Base-by-base conservation (phyloP, 2,113 vertebrate genomes). In the Bettongia penicillata region DNA sequence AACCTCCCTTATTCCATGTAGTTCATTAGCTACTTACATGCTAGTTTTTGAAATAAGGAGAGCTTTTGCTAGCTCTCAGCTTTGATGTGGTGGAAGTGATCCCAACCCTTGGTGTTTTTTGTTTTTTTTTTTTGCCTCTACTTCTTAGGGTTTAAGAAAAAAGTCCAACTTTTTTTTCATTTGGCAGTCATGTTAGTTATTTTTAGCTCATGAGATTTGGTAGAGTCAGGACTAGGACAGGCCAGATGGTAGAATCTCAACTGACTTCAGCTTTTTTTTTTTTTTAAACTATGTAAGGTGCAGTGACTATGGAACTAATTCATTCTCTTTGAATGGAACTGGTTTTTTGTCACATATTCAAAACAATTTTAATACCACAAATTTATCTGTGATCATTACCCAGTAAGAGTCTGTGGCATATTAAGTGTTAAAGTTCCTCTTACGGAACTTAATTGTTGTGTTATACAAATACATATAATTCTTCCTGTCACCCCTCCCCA, bases 1-100 rank as follows among this genome's bases (percentile, higher is more conserved):
- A 95, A 91, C 92, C 95, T 97, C 77, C 97, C 93, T 97, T 98
- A 96, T 95, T 97, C 96, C 93, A 96, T 97, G 0, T 96, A 93
- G 96, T 95, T 95, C 23, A 91, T 93, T 48, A 53, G 92, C 49
- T 90, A 26, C 90, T 93, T 92, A 55, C 43, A 49, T 55, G 91
- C 37, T 97, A 91, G 53, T 95, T 52, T 96, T 97, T 93, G 61
- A 53, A 48, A 31, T 52, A 26, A 51, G 50, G 37, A 93, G n/a
- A 90, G 51, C 91, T 95, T 37, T 92, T 1, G 49, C 22, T 84
- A 2, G n/a, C 68, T 16, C n/a, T 43, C 68, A 43, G n/a, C 16
- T 84, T 84, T 84, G n/a, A 84, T 22, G 12, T 43, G 68, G 68
- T 43, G 2, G 68, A 43, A 84, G n/a, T 84, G 37, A 84, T 84